These are phyloP conservation scores for Clitarchus hookeri DNA, from an alignment of 2,888 invertebrate genomes.

Conservation along the genomic window DNA sequence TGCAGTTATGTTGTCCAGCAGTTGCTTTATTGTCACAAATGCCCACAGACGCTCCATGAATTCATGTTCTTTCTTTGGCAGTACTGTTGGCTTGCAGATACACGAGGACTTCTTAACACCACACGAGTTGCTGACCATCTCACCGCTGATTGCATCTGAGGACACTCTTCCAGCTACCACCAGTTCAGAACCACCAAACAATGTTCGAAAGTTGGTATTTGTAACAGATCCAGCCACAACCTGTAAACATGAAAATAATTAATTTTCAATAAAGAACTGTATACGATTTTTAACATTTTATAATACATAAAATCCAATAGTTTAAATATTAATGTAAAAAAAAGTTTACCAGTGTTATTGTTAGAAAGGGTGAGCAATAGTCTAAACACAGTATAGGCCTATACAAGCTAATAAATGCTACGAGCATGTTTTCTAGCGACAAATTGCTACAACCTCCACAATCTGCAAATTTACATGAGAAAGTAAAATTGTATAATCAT, in stretches of 20 bases:
- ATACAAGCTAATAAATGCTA: no score
- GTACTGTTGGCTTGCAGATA: neutral
- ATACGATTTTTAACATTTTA: no score
- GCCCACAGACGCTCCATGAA: slow-evolving; percentile 67
- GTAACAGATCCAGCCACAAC: slow-evolving; percentile 59
- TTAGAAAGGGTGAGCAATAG: no score
- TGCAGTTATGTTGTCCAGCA: slow-evolving; percentile 52
- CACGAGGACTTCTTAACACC: slow-evolving; percentile 16
- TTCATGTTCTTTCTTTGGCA: neutral
- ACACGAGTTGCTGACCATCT: slow-evolving; percentile 20
- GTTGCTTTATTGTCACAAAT: slow-evolving; percentile 67
- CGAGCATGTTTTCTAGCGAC: no score
- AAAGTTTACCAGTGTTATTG: no score
- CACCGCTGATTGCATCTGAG: slow-evolving; percentile 34
- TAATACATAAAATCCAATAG: no score
- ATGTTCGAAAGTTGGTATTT: slow-evolving; percentile 60
- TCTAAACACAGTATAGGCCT: no score
- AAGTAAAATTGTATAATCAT: no score
- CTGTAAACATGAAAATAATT: slow-evolving; percentile 47
- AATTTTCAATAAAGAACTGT: no score
- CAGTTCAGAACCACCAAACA: slow-evolving; percentile 66
- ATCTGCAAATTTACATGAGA: no score
- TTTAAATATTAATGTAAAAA: no score
- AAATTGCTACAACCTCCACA: no score
- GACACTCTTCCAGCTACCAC: slow-evolving; percentile 63